phyloP scores from a whole-genome alignment of 2,113 vertebrate species.

The Galbula dea region DNA sequence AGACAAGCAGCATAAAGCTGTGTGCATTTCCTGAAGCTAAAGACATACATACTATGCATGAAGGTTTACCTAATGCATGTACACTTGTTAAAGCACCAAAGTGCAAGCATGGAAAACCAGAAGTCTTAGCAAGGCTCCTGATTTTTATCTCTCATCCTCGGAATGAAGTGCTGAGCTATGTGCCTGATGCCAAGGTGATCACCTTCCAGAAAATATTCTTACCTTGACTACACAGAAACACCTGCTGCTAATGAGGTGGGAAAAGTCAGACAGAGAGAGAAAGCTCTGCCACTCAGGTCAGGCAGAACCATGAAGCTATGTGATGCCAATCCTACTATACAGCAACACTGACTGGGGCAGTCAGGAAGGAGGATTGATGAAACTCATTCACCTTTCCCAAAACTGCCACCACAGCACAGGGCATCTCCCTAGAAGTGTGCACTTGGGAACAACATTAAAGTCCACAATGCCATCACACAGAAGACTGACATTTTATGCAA shows the following conservation, averaged over 20 bases:
- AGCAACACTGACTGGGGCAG: neutral
- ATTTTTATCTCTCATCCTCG: neutral
- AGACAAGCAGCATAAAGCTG: neutral
- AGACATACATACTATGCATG: neutral
- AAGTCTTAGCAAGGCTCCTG: neutral
- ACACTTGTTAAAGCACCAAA: neutral
- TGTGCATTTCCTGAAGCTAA: neutral
- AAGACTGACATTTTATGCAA: neutral
- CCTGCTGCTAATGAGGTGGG: neutral
- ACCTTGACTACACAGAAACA: too few species aligned
- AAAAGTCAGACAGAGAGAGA: neutral
- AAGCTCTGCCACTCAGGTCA: neutral
- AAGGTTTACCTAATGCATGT: neutral
- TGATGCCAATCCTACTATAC: neutral
- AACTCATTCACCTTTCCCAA: neutral
- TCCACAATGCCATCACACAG: neutral
- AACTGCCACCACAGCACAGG: neutral
- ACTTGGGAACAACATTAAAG: accelerated
- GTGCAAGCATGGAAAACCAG: neutral
- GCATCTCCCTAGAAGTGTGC: accelerated
- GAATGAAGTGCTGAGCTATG: neutral
- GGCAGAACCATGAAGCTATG: too few species aligned
- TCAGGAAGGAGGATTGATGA: neutral
- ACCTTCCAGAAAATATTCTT: neutral
- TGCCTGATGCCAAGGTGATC: neutral